These are phyloP conservation scores for Gila orcuttii DNA, from an alignment of 2,113 vertebrate species.

Conservation along the genomic window DNA sequence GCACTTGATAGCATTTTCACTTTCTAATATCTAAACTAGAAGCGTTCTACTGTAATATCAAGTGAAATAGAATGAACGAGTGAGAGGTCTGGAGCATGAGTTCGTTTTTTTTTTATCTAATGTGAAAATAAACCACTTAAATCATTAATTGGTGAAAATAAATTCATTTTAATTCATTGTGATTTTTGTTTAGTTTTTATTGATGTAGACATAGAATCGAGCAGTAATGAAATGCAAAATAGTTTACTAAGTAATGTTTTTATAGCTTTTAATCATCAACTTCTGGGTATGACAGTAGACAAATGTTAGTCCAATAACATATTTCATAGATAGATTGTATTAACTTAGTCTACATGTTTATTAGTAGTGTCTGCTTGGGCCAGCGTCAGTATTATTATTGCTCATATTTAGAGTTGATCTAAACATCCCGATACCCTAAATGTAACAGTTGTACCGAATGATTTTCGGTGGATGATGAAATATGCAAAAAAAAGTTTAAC, in stretches of 20 bases:
- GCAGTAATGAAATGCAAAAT: neutral
- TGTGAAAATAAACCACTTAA: neutral
- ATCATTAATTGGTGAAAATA: slow-evolving; percentile 25
- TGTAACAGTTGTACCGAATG: neutral
- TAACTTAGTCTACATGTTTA: neutral
- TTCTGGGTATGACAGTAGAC: neutral
- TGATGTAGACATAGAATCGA: too few relatives aligned
- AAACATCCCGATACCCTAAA: neutral
- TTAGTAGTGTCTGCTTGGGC: neutral
- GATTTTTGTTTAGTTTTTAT: neutral
- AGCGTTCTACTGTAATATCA: slow-evolving; percentile 5
- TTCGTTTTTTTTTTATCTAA: neutral
- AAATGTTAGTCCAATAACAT: neutral
- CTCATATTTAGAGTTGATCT: neutral
- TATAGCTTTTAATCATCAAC: neutral
- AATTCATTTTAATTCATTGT: neutral
- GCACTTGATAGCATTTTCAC: neutral
- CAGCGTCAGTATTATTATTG: neutral
- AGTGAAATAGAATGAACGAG: neutral
- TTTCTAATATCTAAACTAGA: slow-evolving; percentile 12
- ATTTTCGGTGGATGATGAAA: too few relatives aligned
- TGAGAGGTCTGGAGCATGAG: neutral
- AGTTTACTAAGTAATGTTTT: neutral
- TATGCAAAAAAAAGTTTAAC: too few relatives aligned
- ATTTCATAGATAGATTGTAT: neutral